These are phyloP conservation scores for Drosophila malerkotliana DNA, from an alignment of 1,140 invertebrate species.

Conservation along the genomic window DNA sequence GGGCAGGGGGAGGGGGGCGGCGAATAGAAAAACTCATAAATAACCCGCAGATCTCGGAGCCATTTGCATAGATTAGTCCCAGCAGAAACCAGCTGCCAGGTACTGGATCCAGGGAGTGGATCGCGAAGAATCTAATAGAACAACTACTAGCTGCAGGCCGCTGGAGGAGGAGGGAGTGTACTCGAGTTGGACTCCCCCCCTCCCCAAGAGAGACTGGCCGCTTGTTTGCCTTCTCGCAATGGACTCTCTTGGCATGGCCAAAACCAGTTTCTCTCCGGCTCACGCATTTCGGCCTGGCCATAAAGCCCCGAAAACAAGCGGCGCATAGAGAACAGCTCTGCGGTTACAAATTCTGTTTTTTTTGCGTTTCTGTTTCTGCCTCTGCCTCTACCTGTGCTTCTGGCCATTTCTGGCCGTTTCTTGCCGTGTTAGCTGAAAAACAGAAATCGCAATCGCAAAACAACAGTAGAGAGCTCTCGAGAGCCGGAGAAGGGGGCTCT, in stretches of 20 bases:
- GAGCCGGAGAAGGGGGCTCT: slow-evolving; percentile 11
- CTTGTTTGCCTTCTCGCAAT: too few relatives aligned
- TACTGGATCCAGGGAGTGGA: neutral
- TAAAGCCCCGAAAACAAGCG: slow-evolving; percentile 62
- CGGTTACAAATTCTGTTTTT: slow-evolving; percentile 65
- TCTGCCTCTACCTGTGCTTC: too few relatives aligned
- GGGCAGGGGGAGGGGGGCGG: slow-evolving; percentile 5
- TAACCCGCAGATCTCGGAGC: slow-evolving; percentile 23
- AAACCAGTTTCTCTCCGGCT: slow-evolving; percentile 63
- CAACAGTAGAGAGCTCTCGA: slow-evolving; percentile 41
- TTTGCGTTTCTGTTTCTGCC: neutral
- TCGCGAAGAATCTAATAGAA: neutral
- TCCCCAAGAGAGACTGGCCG: too few relatives aligned
- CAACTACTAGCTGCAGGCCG: too few relatives aligned
- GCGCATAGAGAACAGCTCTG: slow-evolving; percentile 56
- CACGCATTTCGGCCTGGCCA: slow-evolving; percentile 55
- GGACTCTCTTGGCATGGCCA: slow-evolving; percentile 15
- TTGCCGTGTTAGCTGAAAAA: slow-evolving; percentile 39
- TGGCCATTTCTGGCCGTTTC: slow-evolving; percentile 2
- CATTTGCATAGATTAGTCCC: slow-evolving; percentile 59
- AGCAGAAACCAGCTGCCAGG: neutral
- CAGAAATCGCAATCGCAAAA: neutral
- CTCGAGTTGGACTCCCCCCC: too few relatives aligned
- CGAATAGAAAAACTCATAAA: slow-evolving; percentile 50
- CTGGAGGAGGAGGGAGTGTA: too few relatives aligned